Percentiles rank a stretch among this genome's conserved stretches.
These are phyloP conservation scores for Tenebrosternarchus preto DNA, from an alignment of 2,113 vertebrate species.

Conservation along the genomic window DNA sequence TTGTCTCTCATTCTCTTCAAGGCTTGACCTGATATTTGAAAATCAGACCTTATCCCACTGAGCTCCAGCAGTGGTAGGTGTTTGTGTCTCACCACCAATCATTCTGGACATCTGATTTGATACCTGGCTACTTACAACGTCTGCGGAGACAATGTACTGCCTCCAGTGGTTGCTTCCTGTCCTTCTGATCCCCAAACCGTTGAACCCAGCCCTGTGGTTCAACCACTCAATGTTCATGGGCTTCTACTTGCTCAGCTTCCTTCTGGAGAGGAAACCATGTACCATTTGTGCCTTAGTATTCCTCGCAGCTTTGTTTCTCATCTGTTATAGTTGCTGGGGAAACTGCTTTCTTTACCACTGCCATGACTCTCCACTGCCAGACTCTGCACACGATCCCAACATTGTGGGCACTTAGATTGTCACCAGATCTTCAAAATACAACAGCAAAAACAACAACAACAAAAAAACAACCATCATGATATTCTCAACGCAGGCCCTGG, in stretches of 20 bases:
- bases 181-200: slow-evolving; percentile 96
- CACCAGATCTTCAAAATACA: not conserved
- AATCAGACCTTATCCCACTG: slow-evolving; percentile 28
- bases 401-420: slow-evolving; percentile 88
- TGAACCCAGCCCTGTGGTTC: slow-evolving; percentile 98
- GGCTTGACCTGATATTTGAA: slow-evolving; percentile 48
- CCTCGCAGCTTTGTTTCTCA: slow-evolving; percentile 94
- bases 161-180: slow-evolving; percentile 98
- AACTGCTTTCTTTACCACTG: slow-evolving; percentile 99
- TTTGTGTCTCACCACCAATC: slow-evolving; percentile 11
- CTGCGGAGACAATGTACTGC: slow-evolving; percentile 86
- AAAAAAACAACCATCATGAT: not conserved
- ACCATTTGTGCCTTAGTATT: slow-evolving; percentile 99
- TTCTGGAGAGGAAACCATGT: slow-evolving; percentile 98
- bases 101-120: slow-evolving; percentile 41
- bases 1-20: slow-evolving; percentile 35
- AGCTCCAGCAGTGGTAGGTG: slow-evolving; percentile 39
- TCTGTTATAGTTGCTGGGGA: slow-evolving; percentile 99
- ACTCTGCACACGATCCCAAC: slow-evolving; percentile 88
- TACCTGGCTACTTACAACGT: slow-evolving; percentile 19
- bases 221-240: slow-evolving; percentile 99
- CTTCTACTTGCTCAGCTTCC: slow-evolving; percentile 99
- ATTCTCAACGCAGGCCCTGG: slow-evolving; percentile 56
- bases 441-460: not conserved
- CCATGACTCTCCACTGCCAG: slow-evolving; percentile 86